Evolutionary conservation across 1,140 invertebrate genomes (phyloP).

Genomic region (Arctopsyche grandis): DNA sequence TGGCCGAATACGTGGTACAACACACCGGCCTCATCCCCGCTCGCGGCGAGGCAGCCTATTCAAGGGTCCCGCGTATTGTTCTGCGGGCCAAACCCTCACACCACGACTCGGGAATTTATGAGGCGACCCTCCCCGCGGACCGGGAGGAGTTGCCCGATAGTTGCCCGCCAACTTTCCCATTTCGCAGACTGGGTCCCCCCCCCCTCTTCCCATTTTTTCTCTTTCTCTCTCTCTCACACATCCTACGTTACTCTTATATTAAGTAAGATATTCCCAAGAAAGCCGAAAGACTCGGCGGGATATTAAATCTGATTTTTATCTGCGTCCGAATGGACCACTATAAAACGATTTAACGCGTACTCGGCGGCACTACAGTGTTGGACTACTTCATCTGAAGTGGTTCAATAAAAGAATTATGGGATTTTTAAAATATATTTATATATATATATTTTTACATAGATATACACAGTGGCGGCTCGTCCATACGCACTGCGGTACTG

Average conservation of each 20-base stretch:
- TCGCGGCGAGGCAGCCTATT: not conserved
- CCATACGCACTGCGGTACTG: too few species aligned
- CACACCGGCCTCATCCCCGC: not conserved
- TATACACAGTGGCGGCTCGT: too few species aligned
- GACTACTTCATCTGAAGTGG: not conserved
- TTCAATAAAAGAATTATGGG: too few species aligned
- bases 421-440: too few species aligned
- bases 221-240: not conserved
- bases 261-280: not conserved
- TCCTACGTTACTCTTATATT: not conserved
- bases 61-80: conserved; percentile 10
- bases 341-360: conserved; percentile 1
- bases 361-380: not conserved
- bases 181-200: not conserved
- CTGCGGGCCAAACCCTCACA: not conserved
- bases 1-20: conserved; percentile 17
- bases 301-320: not conserved
- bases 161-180: conserved; percentile 3
- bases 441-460: too few species aligned
- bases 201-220: not conserved
- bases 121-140: not conserved
- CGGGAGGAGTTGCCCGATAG: not conserved
- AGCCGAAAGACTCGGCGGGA: not conserved
- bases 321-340: not conserved
- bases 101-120: conserved; percentile 8